These are phyloP conservation scores for Strix uralensis DNA, from an alignment of 2,113 vertebrate species.

Conservation along the genomic window DNA sequence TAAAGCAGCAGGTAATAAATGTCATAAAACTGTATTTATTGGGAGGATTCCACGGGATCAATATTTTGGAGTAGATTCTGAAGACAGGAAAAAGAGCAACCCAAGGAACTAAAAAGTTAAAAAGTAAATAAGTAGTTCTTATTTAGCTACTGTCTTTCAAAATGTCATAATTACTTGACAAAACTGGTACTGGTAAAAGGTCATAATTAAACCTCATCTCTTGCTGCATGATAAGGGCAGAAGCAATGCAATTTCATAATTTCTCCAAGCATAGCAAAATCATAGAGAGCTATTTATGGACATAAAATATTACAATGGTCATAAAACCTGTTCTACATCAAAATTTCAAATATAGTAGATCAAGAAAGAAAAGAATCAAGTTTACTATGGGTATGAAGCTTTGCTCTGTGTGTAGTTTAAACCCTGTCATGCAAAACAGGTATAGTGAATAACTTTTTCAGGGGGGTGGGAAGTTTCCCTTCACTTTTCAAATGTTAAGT, in stretches of 20 bases:
- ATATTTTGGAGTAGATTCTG: neutral
- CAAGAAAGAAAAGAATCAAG: neutral
- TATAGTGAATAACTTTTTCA: neutral
- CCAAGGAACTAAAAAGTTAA: neutral
- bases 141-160: neutral
- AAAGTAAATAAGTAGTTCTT: neutral
- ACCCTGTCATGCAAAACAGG: neutral
- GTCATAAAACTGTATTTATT: neutral
- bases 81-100: neutral
- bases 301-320: neutral
- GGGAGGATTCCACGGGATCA: neutral
- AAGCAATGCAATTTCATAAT: neutral
- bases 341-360: neutral
- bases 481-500: neutral
- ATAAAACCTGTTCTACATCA: neutral
- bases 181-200: neutral
- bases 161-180: neutral
- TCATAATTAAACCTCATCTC: neutral
- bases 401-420: neutral
- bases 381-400: neutral
- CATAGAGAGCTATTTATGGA: neutral
- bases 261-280: neutral
- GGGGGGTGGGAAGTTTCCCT: neutral
- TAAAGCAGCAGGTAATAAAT: neutral
- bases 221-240: neutral